phyloP scores from a whole-genome alignment of 2,113 vertebrate species.

The Eolophus roseicapilla region DNA sequence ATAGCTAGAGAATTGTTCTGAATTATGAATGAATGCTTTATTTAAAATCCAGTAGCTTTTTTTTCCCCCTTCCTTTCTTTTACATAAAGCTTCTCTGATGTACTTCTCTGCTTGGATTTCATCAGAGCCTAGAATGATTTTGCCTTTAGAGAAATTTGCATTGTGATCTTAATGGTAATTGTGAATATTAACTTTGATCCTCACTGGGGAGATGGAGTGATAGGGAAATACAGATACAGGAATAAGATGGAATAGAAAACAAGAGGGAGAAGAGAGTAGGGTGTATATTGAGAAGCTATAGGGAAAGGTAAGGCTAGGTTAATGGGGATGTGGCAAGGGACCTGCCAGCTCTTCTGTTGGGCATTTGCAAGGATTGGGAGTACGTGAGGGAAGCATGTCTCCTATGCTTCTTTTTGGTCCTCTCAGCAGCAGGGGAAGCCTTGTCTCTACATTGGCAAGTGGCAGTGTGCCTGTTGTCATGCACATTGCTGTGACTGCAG shows the following conservation, averaged over 20 bases:
- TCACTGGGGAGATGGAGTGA: not conserved
- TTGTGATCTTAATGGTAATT: not conserved
- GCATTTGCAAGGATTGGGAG: not conserved
- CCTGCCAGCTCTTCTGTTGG: not conserved
- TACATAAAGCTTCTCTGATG: not conserved
- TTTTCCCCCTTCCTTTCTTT: not conserved
- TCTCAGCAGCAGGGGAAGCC: not conserved
- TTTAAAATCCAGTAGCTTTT: not conserved
- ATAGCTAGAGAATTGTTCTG: not conserved
- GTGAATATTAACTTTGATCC: not conserved
- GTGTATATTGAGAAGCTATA: not conserved
- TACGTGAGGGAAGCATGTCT: not conserved
- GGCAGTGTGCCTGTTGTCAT: no score
- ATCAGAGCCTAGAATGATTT: not conserved
- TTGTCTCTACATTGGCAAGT: not conserved
- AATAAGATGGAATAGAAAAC: not conserved
- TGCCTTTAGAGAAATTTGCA: not conserved
- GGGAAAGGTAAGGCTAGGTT: not conserved
- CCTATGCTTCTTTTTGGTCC: not conserved
- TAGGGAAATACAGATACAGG: not conserved
- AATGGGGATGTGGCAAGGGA: not conserved
- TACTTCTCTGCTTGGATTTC: not conserved
- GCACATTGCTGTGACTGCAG: fast-evolving
- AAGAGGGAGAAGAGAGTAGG: not conserved
- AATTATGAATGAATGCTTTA: constrained; percentile 9